Evolutionary conservation across 1,140 invertebrate genomes (phyloP).

Genomic region (Propsilocerus akamusi): DNA sequence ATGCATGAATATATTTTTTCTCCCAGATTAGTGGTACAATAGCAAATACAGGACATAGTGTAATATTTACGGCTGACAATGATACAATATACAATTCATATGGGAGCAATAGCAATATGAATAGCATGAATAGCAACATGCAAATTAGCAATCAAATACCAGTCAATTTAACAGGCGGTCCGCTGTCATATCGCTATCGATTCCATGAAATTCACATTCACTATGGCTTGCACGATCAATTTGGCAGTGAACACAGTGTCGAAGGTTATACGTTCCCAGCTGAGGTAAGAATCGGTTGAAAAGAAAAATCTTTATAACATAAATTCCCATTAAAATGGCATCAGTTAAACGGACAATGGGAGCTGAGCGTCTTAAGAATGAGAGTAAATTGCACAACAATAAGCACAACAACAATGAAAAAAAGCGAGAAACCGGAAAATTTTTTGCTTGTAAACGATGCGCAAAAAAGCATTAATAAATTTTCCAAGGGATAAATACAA

Average conservation of each 20-base stretch:
- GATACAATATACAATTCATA: slow-evolving; percentile 31
- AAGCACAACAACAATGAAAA: no score
- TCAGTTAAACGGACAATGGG: no score
- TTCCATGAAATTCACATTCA: slow-evolving; percentile 82
- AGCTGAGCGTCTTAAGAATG: no score
- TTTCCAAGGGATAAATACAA: no score
- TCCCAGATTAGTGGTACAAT: slow-evolving; percentile 66
- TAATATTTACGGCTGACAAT: slow-evolving; percentile 80
- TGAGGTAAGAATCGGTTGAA: slow-evolving; percentile 44
- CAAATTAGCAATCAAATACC: slow-evolving; percentile 33
- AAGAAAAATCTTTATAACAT: not conserved
- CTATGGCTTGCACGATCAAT: slow-evolving; percentile 67
- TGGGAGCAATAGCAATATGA: not conserved
- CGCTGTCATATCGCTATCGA: slow-evolving; percentile 87
- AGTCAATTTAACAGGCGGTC: slow-evolving; percentile 84
- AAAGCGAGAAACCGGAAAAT: no score
- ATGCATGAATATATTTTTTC: no score
- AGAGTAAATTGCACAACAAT: no score
- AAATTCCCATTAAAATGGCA: no score
- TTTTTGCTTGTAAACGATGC: no score
- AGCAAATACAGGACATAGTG: slow-evolving; percentile 82
- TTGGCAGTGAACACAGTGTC: slow-evolving; percentile 79
- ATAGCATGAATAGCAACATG: not conserved
- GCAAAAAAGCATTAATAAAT: no score
- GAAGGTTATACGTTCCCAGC: slow-evolving; percentile 82